Percentiles rank a stretch among this genome's conserved stretches.
phyloP scores from a whole-genome alignment of 2,797 vertebrate species.

The Emydoidea blandingii region DNA sequence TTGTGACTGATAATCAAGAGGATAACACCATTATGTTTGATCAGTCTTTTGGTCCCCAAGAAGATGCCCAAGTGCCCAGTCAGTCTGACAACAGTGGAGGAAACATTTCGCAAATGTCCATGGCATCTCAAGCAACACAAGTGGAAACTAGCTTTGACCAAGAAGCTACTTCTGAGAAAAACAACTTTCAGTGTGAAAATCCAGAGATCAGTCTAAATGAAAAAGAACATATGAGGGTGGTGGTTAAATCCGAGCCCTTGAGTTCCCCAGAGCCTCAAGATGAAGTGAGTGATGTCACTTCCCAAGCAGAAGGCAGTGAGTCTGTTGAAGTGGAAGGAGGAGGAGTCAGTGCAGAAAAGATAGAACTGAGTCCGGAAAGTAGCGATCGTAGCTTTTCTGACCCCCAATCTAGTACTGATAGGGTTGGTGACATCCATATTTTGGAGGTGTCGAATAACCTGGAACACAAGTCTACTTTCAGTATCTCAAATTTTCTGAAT shows the following conservation, averaged over 20 bases:
- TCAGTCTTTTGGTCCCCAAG: constrained; percentile 84
- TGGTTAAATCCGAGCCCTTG: constrained; percentile 95
- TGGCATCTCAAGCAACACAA: constrained; percentile 79
- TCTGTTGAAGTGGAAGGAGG: constrained; percentile 89
- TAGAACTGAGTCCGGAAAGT: constrained; percentile 95
- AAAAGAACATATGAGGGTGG: constrained; percentile 88
- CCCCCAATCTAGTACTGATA: constrained; percentile 90
- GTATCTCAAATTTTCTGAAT: constrained; percentile 90
- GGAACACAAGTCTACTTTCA: constrained; percentile 89
- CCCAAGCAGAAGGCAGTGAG: constrained; percentile 93
- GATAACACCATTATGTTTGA: constrained; percentile 81
- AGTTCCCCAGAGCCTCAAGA: constrained; percentile 94
- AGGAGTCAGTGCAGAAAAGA: constrained; percentile 88
- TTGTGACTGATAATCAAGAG: constrained; percentile 78
- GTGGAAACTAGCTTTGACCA: constrained; percentile 82
- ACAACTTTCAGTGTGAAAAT: constrained; percentile 80
- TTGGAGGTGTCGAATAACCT: constrained; percentile 87
- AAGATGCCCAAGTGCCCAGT: constrained; percentile 95
- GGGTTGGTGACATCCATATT: constrained; percentile 88
- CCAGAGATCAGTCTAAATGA: constrained; percentile 81
- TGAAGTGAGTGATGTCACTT: constrained; percentile 93
- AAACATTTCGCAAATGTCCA: constrained; percentile 83
- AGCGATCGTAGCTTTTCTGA: constrained; percentile 96
- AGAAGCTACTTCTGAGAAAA: constrained; percentile 78
- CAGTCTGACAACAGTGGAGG: constrained; percentile 91